Percentiles rank a stretch among this genome's conserved stretches.
phyloP scores from a whole-genome alignment of 2,888 invertebrate species.

The Hydrotaea diabolus region DNA sequence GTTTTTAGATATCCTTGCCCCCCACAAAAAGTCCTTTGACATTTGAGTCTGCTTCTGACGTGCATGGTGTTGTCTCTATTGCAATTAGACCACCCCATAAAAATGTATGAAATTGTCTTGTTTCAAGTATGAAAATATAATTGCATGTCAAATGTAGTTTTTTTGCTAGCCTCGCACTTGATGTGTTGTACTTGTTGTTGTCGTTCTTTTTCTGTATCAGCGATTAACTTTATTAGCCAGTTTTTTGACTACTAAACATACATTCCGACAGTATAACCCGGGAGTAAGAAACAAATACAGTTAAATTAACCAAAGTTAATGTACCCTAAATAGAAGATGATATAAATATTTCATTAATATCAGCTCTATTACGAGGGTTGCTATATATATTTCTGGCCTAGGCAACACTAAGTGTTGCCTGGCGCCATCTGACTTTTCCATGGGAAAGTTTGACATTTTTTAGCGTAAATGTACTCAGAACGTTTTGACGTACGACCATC shows the following conservation, averaged over 20 bases:
- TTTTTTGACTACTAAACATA: conserved; percentile 30
- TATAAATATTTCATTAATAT: too few relatives aligned
- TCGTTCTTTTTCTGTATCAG: conserved; percentile 24
- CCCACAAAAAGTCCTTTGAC: conserved; percentile 19
- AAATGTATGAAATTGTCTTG: conserved; percentile 32
- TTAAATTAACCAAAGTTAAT: too few relatives aligned
- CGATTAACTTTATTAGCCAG: conserved; percentile 60
- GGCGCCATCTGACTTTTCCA: too few relatives aligned
- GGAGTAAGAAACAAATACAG: too few relatives aligned
- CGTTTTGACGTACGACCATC: too few relatives aligned
- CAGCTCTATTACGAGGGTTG: too few relatives aligned
- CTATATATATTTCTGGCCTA: too few relatives aligned
- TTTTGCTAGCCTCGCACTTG: conserved; percentile 10
- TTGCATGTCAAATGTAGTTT: conserved; percentile 58
- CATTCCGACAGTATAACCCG: conserved; percentile 48
- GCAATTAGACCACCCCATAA: not conserved
- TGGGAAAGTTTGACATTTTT: too few relatives aligned
- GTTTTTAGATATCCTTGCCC: too few relatives aligned
- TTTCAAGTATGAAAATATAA: conserved; percentile 46
- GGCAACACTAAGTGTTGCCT: too few relatives aligned
- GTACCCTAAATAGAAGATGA: too few relatives aligned
- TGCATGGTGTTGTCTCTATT: not conserved
- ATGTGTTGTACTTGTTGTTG: not conserved
- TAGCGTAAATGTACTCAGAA: too few relatives aligned
- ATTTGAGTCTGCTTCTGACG: not conserved